Evolutionary conservation across 35 echinoderm and acorn worm species (phyloP), one percentile per base, ranked within the genome.

Genomic region (Ophiothrix spiculata): DNA sequence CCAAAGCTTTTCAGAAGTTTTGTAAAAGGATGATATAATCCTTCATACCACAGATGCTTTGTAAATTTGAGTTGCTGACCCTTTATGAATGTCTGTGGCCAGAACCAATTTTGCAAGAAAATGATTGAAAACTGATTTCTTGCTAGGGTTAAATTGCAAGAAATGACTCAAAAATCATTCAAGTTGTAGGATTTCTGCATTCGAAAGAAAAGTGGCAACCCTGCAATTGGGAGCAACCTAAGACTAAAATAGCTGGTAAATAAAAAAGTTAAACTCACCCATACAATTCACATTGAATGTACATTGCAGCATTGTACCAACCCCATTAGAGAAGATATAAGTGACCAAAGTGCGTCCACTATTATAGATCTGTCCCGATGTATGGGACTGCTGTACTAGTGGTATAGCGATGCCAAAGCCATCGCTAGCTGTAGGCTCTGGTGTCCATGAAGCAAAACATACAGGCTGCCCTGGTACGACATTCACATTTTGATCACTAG

Each of bases 261-360:
- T 49, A 19, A 49, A 19, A 6, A 6, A 10, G 19, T 10, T 49
- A 49, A 28, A 74, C 87, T 88, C 15, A 88, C 87, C 31, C 36
- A 60, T 28, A 16, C 90, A 74, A 80, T 33, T 85, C 36, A 93
- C 40, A 29, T 23, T 76, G 40, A 93, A 93, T 1, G 0, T 63
- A 56, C 91, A 93, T 0, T 56, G 37, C 3, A n/a, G 80, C 14
- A 37, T 69, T 33, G 86, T 94, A 4, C 69, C 64, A 23, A 84
- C 74, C 4, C 63, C 38, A 77, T 90, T 88, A 56, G 84, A 40
- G 60, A 94, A 94, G 3, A 87, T 78, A 84, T 94, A 94, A 33
- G 78, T 90, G 3, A 94, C 84, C 1, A 33, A 0, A 31, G 92
- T 94, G 28, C 35, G 46, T 37, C 88, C 92, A 13, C 83, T 28